A percentile compares a stretch with the other conserved stretches of the same genome.
Evolutionary conservation across 2,888 invertebrate species (phyloP).

Genomic region (Saturnia pavonia): DNA sequence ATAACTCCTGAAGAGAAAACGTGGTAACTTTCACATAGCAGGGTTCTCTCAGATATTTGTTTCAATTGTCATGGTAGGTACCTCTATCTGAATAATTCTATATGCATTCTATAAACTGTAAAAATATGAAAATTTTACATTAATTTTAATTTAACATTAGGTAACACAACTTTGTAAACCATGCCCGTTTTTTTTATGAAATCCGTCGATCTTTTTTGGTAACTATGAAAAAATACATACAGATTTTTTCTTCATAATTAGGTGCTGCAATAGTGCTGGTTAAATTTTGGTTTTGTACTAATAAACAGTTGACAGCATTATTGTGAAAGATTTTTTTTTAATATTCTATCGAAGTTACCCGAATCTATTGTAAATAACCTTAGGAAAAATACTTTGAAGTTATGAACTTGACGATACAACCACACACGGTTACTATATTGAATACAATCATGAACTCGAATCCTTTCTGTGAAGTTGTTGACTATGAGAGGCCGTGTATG

Average conservation of each 20-base stretch:
- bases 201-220: neutral
- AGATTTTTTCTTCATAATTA: too few species aligned
- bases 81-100: too few species aligned
- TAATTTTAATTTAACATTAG: too few species aligned
- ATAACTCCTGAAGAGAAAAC: too few species aligned
- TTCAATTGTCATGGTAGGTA: too few species aligned
- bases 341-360: neutral
- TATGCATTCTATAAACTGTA: too few species aligned
- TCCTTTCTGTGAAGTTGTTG: conserved; percentile 35
- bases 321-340: neutral
- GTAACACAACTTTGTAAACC: neutral
- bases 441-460: conserved; percentile 34
- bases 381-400: conserved; percentile 28
- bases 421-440: conserved; percentile 28
- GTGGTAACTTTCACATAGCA: too few species aligned
- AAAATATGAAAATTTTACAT: too few species aligned
- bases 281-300: neutral
- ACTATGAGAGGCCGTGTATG: conserved; percentile 26
- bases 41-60: too few species aligned
- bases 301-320: neutral
- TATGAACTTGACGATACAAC: neutral
- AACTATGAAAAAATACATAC: neutral
- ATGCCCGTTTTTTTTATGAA: neutral
- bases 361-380: neutral
- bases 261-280: too few species aligned